These are phyloP conservation scores for Sanderia malayensis DNA, from an alignment of 30 jellyfish, hydroid and myxozoan species.

Conservation along the genomic window DNA sequence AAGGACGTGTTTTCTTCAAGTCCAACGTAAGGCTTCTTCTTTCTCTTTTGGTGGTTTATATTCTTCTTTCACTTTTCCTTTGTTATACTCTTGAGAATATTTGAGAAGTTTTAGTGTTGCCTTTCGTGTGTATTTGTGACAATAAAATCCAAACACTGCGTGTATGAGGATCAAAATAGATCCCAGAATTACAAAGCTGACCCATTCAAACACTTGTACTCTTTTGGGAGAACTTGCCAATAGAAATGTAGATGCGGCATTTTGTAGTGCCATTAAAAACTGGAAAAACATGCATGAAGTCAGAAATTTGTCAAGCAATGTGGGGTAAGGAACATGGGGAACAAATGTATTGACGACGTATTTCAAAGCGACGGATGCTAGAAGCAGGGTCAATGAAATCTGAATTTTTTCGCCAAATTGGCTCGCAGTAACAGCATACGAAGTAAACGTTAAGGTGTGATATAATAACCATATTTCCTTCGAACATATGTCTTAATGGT, in stretches of 20 bases:
- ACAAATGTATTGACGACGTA: conserved; percentile 10
- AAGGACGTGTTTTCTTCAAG: no score
- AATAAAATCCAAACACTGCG: not conserved
- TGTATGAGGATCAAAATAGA: not conserved
- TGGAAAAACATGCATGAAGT: conserved; percentile 18
- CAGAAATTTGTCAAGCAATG: conserved; percentile 3
- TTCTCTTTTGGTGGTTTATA: no score
- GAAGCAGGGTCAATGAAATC: conserved; percentile 1
- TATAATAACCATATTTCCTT: not conserved
- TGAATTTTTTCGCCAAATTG: not conserved
- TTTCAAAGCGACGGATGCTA: no score
- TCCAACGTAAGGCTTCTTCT: no score
- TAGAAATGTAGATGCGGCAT: not conserved
- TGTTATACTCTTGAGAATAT: no score
- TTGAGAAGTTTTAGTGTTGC: no score
- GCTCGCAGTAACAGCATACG: conserved; percentile 12
- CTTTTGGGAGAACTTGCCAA: not conserved
- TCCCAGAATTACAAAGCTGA: not conserved
- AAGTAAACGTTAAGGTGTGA: conserved; percentile 8
- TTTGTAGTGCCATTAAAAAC: conserved; percentile 2
- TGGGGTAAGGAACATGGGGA: conserved; percentile 23
- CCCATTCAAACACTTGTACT: not conserved
- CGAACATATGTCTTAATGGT: not conserved
- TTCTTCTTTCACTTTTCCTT: no score
- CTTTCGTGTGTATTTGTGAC: no score